Conservation (phyloP, 2,113 vertebrate genomes). For the Trogon melanurus region DNA sequence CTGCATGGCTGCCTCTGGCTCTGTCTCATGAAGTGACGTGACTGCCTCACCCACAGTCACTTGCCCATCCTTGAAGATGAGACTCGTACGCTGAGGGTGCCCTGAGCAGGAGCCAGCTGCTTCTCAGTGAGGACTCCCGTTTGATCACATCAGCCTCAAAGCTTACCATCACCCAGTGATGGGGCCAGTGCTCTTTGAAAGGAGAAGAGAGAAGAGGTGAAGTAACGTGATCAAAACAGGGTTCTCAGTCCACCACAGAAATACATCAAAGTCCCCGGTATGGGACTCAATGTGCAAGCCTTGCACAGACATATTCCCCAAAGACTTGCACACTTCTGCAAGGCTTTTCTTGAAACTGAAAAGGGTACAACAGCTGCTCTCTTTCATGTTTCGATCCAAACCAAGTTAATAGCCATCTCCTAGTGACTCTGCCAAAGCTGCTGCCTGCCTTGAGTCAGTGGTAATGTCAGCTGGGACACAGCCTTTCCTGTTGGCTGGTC, state of each 20-base stretch:
- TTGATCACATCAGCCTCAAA: not conserved
- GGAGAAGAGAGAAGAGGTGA: not conserved
- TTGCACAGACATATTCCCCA: not conserved
- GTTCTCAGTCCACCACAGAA: not conserved
- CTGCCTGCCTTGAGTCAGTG: not conserved
- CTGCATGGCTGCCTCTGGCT: not conserved
- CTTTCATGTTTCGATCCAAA: not conserved
- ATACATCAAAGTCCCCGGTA: not conserved
- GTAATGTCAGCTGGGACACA: fast-evolving
- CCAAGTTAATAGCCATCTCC: not conserved
- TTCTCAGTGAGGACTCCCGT: not conserved
- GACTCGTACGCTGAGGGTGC: not conserved
- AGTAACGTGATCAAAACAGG: not conserved
- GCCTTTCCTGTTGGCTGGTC: not conserved
- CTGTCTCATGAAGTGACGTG: not conserved
- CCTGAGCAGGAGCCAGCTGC: not conserved
- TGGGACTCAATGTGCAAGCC: fast-evolving
- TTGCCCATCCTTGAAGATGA: not conserved
- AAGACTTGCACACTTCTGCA: not conserved
- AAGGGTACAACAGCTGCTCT: not conserved
- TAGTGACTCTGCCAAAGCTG: not conserved
- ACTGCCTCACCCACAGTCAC: not conserved
- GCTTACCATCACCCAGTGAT: not conserved
- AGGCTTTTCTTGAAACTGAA: not conserved
- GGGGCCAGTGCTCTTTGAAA: not conserved